A percentile compares a stretch with the other conserved stretches of the same genome.
phyloP scores from a whole-genome alignment of 2,888 invertebrate genomes.

The Cosmia pyralina region DNA sequence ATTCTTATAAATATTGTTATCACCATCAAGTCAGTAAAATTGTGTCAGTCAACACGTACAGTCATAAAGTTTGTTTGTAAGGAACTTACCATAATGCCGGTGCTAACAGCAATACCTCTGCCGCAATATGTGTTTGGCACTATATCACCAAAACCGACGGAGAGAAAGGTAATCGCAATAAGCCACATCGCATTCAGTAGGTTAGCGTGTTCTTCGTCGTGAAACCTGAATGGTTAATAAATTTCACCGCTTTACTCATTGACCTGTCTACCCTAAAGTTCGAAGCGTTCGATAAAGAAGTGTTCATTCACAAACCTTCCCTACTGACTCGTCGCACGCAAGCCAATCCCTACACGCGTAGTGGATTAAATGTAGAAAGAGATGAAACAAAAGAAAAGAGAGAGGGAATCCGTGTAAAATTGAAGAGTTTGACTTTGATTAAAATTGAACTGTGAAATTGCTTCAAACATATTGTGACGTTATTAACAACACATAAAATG shows the following conservation, averaged over 20 bases:
- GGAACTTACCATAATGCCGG: conserved; percentile 99
- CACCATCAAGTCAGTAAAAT: conserved; percentile 41
- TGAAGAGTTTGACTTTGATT: conserved; percentile 90
- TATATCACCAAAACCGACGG: conserved; percentile 99
- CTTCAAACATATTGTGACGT: conserved; percentile 75
- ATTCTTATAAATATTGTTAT: conserved; percentile 9
- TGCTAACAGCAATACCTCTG: conserved; percentile 99
- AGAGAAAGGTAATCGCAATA: conserved; percentile 99
- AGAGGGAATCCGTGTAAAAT: conserved; percentile 69
- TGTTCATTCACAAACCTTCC: conserved; percentile 72
- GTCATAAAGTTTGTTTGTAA: conserved; percentile 77
- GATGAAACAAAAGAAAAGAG: conserved; percentile 75
- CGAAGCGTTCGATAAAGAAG: conserved; percentile 65
- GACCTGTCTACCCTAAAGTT: conserved; percentile 68
- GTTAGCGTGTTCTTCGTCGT: conserved; percentile 99
- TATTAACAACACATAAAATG: conserved; percentile 87
- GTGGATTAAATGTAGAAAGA: conserved; percentile 68
- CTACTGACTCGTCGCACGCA: conserved; percentile 69
- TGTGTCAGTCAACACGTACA: conserved; percentile 87
- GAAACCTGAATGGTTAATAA: conserved; percentile 94
- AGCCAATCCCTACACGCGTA: conserved; percentile 61
- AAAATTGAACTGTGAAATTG: conserved; percentile 73
- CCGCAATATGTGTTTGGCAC: conserved; percentile 99
- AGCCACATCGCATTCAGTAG: conserved; percentile 99
- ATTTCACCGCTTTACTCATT: conserved; percentile 84